Evolutionary conservation across 2,888 invertebrate species (phyloP), one percentile per base, ranked within the genome.

Genomic region (Mythimna vitellina): DNA sequence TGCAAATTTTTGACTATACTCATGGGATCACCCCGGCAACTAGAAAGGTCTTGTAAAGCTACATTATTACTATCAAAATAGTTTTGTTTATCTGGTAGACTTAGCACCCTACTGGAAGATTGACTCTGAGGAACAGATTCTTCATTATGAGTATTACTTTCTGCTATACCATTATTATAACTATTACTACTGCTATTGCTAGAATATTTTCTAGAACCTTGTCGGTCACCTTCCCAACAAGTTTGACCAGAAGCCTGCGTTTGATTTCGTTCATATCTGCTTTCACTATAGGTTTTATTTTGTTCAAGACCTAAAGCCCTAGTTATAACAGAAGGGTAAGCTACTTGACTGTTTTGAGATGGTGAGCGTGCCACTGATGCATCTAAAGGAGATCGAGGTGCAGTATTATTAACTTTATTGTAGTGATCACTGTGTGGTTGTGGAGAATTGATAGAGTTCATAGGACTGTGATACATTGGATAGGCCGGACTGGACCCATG

Each of bases 391-490:
- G 98, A 97, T 20, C 97, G 96, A 35, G 97, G 97, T 38, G 97
- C 97, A 65, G 96, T 92, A 91, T 93, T 96, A 84, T 92, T 96
- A 29, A 92, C 89, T 89, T 96, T 95, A 83, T 88, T 94, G 81
- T 95, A 96, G 85, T 96, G 95, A 76, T 96, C 97, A n/a, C 94
- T 93, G 87, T 97, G 97, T 85, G 97, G 97, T 87, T 97, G 97
- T 8, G 98, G 98, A 2, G 98, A 98, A 78, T 97, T 97, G 85
- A 97, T 97, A 8, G 97, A 97, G 89, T 97, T 97, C 97, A 98
- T 97, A 32, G 98, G 98, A 93, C 98, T 98, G 91, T 98, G 98
- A 92, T 98, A 98, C 96, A 98, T 97, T 56, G 98, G 98, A 95
- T 98, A 98, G 70, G 97, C 98, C 63, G 98, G 98, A 93, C 98